These are phyloP conservation scores for Drosophila rubida DNA, from an alignment of 2,888 invertebrate genomes.

Conservation along the genomic window DNA sequence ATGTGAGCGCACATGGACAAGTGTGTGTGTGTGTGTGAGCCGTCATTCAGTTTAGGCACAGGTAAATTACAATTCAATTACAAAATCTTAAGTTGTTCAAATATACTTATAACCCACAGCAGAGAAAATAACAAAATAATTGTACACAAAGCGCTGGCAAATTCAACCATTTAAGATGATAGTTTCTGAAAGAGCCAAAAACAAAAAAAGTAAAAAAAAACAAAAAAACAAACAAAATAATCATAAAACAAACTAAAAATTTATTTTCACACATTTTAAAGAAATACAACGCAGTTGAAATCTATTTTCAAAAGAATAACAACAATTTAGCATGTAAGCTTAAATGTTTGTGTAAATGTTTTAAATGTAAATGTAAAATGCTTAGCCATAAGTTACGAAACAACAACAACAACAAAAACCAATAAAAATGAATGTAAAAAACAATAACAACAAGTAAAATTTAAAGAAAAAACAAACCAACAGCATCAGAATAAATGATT, in stretches of 20 bases:
- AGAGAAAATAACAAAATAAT: neutral
- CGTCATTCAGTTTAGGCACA: conserved; percentile 20
- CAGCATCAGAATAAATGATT: conserved; percentile 24
- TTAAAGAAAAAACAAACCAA: conserved; percentile 1
- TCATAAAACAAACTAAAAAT: conserved; percentile 5
- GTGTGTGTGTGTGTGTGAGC: conserved; percentile 6
- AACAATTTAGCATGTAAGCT: conserved; percentile 36
- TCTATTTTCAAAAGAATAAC: conserved; percentile 43
- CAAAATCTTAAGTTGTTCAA: conserved; percentile 8
- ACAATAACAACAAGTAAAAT: conserved; percentile 32
- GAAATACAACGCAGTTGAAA: conserved; percentile 32
- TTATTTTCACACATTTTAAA: conserved; percentile 48
- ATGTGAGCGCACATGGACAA: too few relatives aligned
- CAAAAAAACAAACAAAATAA: conserved; percentile 2
- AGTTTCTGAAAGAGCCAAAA: conserved; percentile 19
- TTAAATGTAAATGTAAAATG: conserved; percentile 58
- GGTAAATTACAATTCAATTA: conserved; percentile 4
- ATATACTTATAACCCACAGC: neutral
- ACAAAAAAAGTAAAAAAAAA: neutral
- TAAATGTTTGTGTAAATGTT: conserved; percentile 73
- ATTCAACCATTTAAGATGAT: neutral
- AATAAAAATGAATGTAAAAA: conserved; percentile 53
- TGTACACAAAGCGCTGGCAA: conserved; percentile 7
- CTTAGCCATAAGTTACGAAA: conserved; percentile 34
- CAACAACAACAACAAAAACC: neutral